Base-by-base conservation (phyloP, 1,140 invertebrate species). In the Calosoma granatense region DNA sequence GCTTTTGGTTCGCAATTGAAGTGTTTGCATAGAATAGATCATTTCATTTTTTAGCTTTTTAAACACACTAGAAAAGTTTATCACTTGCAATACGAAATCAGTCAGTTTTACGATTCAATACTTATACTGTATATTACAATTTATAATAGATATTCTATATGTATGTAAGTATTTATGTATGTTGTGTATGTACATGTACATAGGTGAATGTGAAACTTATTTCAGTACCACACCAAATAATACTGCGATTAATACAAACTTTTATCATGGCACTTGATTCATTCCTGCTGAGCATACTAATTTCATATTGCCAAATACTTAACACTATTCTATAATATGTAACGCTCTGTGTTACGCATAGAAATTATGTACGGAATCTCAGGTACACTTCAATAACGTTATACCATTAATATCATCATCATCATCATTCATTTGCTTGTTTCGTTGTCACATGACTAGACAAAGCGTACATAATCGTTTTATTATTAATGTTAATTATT, bases 61-160 rank as follows among this genome's bases (percentile, higher is more conserved):
- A 36, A 36, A 36, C 26, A 36, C 41, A 47, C 15, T 47, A 47
- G 15, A 47, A 47, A 47, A 47, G 4, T 17, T 47, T 47, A 47
- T 47, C 41, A 47, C 41, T 47, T 47, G 41, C 41, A 47, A 47
- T 47, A 47, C 41, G 41, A 47, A 47, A 47, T 47, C 41, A 47
- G 41, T 47, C 41, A 47, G 41, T 47, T 47, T 47, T 47, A 47
- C 41, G 17, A 11, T 12, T 47, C 41, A 47, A 11, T 47, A 11
- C 15, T 47, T 11, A 30, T 30, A 30, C 26, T 47, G 4, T 47
- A 47, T 11, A 9, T 47, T 47, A 47, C 15, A 47, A 47, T 17
- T 47, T 12, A 9, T 47, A 11, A 47, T 47, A 47, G 17, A 14
- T 30, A 30, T 30, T 47, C 9, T 12, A 47, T 47, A 47, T 11